These are phyloP conservation scores for Abrostola tripartita DNA, from an alignment of 2,888 invertebrate genomes.

Conservation along the genomic window DNA sequence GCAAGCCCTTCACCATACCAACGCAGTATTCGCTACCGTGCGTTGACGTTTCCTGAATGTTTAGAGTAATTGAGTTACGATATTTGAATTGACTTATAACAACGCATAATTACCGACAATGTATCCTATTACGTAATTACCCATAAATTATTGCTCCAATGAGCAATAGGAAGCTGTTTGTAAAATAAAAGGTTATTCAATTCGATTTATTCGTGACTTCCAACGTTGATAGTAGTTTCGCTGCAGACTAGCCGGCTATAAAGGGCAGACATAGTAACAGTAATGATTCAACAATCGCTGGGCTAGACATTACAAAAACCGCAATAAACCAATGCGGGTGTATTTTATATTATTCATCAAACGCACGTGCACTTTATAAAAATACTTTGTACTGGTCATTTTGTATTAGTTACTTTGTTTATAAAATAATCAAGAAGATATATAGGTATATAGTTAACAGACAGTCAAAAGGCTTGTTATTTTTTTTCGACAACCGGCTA, in stretches of 20 bases:
- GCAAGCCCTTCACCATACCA: conserved; percentile 65
- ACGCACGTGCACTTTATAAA: neutral
- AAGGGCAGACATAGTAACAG: conserved; percentile 41
- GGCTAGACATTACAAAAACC: conserved; percentile 44
- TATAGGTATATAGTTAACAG: no score
- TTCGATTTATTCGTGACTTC: conserved; percentile 50
- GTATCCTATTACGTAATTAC: conserved; percentile 60
- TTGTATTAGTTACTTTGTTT: neutral
- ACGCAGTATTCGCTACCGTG: conserved; percentile 61
- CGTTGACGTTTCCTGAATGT: conserved; percentile 77
- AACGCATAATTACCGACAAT: conserved; percentile 65
- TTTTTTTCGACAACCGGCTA: no score
- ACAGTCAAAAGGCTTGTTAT: no score
- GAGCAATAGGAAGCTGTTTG: conserved; percentile 57
- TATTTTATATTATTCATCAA: conserved; percentile 19
- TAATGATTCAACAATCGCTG: conserved; percentile 23
- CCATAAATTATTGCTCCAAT: conserved; percentile 61
- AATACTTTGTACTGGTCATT: neutral
- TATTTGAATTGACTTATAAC: conserved; percentile 69
- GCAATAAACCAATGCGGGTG: conserved; percentile 51
- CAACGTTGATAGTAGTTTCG: conserved; percentile 19
- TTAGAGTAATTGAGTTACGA: conserved; percentile 74
- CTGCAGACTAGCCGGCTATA: conserved; percentile 15
- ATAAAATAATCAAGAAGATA: neutral
- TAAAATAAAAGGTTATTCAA: conserved; percentile 61